Conservation (phyloP, 2,797 vertebrate genomes). For the Argya squamiceps region DNA sequence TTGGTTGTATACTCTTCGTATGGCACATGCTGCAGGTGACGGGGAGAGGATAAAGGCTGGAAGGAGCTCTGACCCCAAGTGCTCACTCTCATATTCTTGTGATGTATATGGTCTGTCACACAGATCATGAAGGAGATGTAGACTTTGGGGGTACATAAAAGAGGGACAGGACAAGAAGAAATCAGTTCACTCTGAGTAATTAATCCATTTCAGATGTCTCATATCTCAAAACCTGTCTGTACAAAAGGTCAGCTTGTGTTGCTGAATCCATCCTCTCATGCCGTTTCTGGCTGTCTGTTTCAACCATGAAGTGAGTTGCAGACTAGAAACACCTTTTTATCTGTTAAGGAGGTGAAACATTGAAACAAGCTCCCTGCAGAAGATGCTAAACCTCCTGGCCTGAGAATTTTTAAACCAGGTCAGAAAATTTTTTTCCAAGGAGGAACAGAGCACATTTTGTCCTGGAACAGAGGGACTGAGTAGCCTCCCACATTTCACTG, state of each 20-base stretch:
- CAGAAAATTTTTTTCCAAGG: background rate
- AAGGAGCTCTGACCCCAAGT: background rate
- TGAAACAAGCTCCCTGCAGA: background rate
- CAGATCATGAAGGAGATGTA: background rate
- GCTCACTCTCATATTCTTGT: background rate
- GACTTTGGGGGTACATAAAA: background rate
- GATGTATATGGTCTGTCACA: background rate
- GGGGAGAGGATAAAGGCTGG: background rate
- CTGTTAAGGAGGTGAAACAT: constrained; percentile 13
- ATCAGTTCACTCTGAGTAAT: background rate
- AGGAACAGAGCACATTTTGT: constrained; percentile 19
- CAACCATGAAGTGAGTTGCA: background rate
- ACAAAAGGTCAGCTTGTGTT: background rate
- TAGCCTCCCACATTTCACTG: background rate
- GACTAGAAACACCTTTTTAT: background rate
- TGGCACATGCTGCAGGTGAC: background rate
- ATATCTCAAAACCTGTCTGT: background rate
- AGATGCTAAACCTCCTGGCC: background rate
- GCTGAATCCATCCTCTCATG: background rate
- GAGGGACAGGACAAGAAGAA: background rate
- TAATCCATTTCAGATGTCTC: background rate
- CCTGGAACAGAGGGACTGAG: background rate
- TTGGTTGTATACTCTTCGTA: background rate
- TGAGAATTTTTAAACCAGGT: constrained; percentile 15
- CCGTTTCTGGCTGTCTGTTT: background rate